Evolutionary conservation across 2,113 vertebrate genomes (phyloP), one percentile per base, ranked within the genome.

Genomic region (Laticauda laticaudata): DNA sequence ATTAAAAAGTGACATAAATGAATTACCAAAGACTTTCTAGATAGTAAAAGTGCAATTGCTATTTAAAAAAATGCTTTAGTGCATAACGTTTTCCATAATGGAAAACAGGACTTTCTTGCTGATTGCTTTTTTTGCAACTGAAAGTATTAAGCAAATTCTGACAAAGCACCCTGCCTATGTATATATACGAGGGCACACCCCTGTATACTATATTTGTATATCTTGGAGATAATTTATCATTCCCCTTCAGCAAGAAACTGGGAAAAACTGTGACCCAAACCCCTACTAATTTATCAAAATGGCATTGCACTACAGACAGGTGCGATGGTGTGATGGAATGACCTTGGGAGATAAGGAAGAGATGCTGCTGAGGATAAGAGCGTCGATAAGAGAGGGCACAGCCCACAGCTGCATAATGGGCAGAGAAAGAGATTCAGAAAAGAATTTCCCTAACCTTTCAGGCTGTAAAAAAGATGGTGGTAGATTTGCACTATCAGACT

Each of bases 11-110:
- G 57, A 87, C 91, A 90, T 92, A 91, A 91, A 91, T 8, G 51
- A 24, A 95, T 93, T 89, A 96, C 86, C 89, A 0, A 26, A 45
- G 23, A 45, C 88, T 81, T 81, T 12, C 34, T 15, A 81, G 91
- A 4, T 91, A 94, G 93, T 95, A 95, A 96, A 20, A 93, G 93
- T 85, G 92, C 95, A 95, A 96, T 3, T 94, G 94, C 75, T 92
- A 96, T 21, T 2, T 53, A 64, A 61, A 23, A 51, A 86, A 61
- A 59, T 88, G 88, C 93, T 51, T 55, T 54, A 91, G 29, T n/a
- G n/a, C 12, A 55, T 0, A 2, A 56, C 90, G 93, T 90, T 94
- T 94, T 88, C 94, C 90, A 69, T 93, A 64, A 92, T 24, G 51
- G 95, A 95, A 90, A 7, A 94, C 56, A 43, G 57, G 20, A 9